Percentiles rank a stretch among this genome's conserved stretches.
Evolutionary conservation across 2,797 vertebrate species (phyloP).

Genomic region (Eutrigla gurnardus): DNA sequence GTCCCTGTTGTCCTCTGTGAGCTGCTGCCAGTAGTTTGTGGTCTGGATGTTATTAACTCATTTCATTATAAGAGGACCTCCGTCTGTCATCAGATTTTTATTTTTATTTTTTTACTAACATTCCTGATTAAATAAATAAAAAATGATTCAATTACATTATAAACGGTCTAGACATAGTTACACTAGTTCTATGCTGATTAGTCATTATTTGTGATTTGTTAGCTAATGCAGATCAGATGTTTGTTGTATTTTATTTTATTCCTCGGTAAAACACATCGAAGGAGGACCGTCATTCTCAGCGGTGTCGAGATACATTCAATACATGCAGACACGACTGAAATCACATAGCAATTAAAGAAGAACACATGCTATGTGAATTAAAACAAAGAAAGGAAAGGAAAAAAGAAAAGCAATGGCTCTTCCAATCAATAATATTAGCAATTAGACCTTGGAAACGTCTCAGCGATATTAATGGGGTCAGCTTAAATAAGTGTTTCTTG

Average conservation of each 20-base stretch:
- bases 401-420: neutral
- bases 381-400: neutral
- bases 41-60: neutral
- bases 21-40: neutral
- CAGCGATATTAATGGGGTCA: neutral
- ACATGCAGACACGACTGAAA: neutral
- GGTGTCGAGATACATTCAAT: neutral
- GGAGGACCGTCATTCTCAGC: neutral
- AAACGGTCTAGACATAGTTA: neutral
- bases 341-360: neutral
- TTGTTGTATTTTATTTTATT: neutral
- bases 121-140: neutral
- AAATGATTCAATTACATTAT: neutral
- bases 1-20: neutral
- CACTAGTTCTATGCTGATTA: neutral
- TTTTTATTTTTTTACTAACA: too few species aligned
- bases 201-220: neutral
- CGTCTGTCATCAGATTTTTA: neutral
- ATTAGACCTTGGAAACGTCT: neutral
- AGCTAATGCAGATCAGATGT: neutral
- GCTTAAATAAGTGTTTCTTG: conserved; percentile 1
- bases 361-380: neutral
- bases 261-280: neutral
- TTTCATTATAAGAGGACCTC: neutral
- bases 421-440: neutral